Evolutionary conservation across 2,113 vertebrate genomes (phyloP).

Genomic region (Ramphastos sulfuratus): DNA sequence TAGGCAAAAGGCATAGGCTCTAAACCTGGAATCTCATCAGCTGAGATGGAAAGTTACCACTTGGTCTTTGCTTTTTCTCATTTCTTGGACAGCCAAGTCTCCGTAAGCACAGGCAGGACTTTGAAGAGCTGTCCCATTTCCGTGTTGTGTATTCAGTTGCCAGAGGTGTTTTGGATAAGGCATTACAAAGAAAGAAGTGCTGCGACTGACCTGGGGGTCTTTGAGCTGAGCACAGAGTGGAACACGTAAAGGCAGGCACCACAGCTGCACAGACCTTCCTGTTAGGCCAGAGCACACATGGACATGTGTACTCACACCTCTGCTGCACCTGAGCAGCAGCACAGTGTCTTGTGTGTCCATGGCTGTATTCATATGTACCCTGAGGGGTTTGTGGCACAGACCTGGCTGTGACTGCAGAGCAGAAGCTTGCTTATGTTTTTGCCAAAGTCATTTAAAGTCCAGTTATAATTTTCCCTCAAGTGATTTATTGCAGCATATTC

Average conservation of each 20-base stretch:
- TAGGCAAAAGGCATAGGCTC: not conserved
- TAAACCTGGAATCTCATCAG: not conserved
- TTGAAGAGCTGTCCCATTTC: not conserved
- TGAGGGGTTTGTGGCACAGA: not conserved
- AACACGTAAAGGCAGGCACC: not conserved
- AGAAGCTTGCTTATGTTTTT: not conserved
- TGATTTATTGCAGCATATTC: not conserved
- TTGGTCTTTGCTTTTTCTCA: not conserved
- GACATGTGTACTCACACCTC: not conserved
- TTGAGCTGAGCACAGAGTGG: not conserved
- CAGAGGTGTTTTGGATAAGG: not conserved
- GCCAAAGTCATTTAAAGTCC: not conserved
- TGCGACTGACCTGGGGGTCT: not conserved
- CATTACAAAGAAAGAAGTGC: not conserved
- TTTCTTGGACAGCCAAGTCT: not conserved
- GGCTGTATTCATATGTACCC: not conserved
- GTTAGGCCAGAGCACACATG: not conserved
- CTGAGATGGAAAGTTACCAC: not conserved
- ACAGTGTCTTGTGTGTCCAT: not conserved
- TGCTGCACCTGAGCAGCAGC: not conserved
- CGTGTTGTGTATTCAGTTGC: not conserved
- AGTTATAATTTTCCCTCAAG: not conserved
- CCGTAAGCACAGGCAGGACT: not conserved
- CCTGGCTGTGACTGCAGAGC: not conserved
- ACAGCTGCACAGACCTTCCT: not conserved